phyloP scores from a whole-genome alignment of 2,113 vertebrate species.

The Potamarius usumacintae region DNA sequence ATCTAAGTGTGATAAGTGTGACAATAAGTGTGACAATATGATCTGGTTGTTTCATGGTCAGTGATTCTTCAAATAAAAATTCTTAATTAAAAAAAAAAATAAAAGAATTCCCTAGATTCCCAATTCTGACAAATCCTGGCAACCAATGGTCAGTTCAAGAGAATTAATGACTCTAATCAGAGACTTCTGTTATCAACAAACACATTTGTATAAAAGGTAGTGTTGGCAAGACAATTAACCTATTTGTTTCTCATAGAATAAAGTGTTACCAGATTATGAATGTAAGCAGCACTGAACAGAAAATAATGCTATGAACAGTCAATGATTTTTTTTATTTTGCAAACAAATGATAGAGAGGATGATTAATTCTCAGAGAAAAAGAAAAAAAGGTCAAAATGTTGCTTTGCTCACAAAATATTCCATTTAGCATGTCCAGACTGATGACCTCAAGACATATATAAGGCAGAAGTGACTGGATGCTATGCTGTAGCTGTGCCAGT shows the following conservation, averaged over 20 bases:
- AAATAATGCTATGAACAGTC: background rate
- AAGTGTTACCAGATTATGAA: slow-evolving; percentile 42
- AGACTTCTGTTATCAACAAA: background rate
- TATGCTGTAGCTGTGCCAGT: background rate
- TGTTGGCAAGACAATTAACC: background rate
- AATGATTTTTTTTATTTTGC: background rate
- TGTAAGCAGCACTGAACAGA: slow-evolving; percentile 22
- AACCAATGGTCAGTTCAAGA: background rate
- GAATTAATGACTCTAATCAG: background rate
- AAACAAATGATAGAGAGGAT: background rate
- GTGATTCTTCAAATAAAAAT: background rate
- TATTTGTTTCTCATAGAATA: background rate
- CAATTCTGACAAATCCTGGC: background rate
- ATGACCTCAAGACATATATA: background rate
- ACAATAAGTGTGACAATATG: no score
- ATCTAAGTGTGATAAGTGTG: no score
- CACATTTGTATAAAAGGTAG: background rate
- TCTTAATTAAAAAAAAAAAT: background rate
- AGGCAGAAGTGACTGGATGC: background rate
- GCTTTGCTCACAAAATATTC: background rate
- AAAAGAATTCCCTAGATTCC: background rate
- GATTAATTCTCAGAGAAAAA: background rate
- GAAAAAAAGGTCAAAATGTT: background rate
- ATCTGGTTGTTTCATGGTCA: background rate
- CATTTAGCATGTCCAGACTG: background rate